These are phyloP conservation scores for Diabrotica virgifera DNA, from an alignment of 1,140 invertebrate species.

Conservation along the genomic window DNA sequence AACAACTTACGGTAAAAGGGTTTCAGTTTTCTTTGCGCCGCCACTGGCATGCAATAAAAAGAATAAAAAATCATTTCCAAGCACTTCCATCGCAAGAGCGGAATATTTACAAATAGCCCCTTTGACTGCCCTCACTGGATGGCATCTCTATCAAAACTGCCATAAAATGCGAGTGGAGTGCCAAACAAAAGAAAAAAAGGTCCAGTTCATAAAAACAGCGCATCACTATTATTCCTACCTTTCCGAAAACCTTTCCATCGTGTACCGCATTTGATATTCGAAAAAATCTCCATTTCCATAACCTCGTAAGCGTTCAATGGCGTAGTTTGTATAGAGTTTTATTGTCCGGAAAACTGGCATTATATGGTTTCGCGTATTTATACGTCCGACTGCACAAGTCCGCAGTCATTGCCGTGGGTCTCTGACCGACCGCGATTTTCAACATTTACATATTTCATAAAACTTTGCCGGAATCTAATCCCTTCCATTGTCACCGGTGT, in stretches of 20 bases:
- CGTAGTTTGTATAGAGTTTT: constrained; percentile 43
- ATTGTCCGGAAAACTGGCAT: constrained; percentile 44
- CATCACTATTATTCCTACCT: constrained; percentile 12
- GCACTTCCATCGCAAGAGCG: not conserved
- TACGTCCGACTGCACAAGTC: constrained; percentile 32
- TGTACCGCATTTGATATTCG: not conserved
- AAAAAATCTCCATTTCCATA: constrained; percentile 34
- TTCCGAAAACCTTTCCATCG: not conserved
- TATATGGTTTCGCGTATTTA: constrained; percentile 40
- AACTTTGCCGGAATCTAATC: constrained; percentile 40
- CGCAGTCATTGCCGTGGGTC: constrained; percentile 19
- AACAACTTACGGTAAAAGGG: too few species aligned
- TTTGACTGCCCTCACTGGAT: not conserved
- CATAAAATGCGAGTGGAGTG: not conserved
- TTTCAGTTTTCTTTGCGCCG: too few species aligned
- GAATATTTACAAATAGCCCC: not conserved
- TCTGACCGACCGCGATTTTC: constrained; percentile 30
- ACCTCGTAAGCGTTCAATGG: constrained; percentile 39
- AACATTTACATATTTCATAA: constrained; percentile 46
- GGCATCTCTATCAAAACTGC: not conserved
- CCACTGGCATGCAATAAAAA: too few species aligned
- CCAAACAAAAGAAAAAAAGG: constrained; percentile 5
- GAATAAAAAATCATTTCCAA: too few species aligned
- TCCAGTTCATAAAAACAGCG: constrained; percentile 9
- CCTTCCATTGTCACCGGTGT: constrained; percentile 22